Evolutionary conservation across 2,888 invertebrate species (phyloP).

Genomic region (Beris chalybata): DNA sequence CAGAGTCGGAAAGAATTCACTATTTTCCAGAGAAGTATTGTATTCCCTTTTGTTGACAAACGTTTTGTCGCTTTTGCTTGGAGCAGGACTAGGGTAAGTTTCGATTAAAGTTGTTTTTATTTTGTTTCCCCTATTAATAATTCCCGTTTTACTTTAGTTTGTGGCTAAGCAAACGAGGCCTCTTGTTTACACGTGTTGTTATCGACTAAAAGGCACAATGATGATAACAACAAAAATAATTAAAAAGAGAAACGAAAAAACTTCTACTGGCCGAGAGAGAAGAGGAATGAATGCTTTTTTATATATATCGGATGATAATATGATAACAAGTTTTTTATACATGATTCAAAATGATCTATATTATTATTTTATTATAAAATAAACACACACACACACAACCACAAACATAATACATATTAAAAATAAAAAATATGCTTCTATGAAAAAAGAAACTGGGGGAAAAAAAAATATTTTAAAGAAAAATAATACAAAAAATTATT

Average conservation of each 20-base stretch:
- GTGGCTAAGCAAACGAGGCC: slow-evolving; percentile 64
- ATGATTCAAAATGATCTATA: slow-evolving; percentile 23
- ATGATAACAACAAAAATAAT: neutral
- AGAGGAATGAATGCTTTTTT: slow-evolving; percentile 25
- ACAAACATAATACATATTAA: too few species aligned
- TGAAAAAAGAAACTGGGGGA: slow-evolving; percentile 3
- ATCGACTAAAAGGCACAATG: slow-evolving; percentile 33
- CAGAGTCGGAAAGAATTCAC: slow-evolving; percentile 74
- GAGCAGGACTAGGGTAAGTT: slow-evolving; percentile 86
- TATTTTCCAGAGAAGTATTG: slow-evolving; percentile 87
- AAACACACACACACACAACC: slow-evolving; percentile 1
- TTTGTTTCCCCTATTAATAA: slow-evolving; percentile 42
- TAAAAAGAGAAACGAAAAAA: slow-evolving; percentile 10
- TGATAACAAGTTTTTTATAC: slow-evolving; percentile 26
- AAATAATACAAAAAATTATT: neutral
- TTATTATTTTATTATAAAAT: neutral
- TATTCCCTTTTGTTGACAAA: slow-evolving; percentile 90
- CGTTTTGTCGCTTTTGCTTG: slow-evolving; percentile 83
- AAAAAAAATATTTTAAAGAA: slow-evolving; percentile 9
- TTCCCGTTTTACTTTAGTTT: slow-evolving; percentile 58
- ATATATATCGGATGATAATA: slow-evolving; percentile 24
- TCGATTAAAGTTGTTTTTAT: slow-evolving; percentile 28
- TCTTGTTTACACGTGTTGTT: slow-evolving; percentile 53
- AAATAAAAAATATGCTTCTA: slow-evolving; percentile 24
- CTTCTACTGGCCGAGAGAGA: slow-evolving; percentile 16